phyloP scores from a whole-genome alignment of 2,888 invertebrate species.

The Microctonus brassicae region DNA sequence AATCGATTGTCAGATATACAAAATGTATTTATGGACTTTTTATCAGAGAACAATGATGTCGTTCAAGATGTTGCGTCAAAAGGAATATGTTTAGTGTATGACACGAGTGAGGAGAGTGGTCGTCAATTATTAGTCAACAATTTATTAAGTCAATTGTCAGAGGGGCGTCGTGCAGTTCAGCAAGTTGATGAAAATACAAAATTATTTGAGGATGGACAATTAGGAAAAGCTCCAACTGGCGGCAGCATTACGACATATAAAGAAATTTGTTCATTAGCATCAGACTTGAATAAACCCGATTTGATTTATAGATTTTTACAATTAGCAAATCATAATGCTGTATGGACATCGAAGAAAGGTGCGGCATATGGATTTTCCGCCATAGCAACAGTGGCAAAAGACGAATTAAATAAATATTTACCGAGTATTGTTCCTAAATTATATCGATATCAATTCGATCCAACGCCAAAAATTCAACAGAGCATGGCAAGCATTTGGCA shows the following conservation, averaged over 20 bases:
- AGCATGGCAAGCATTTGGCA: constrained; percentile 97
- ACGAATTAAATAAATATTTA: constrained; percentile 84
- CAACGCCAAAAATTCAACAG: constrained; percentile 90
- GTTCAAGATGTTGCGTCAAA: constrained; percentile 95
- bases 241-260: constrained; percentile 93
- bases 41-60: constrained; percentile 91
- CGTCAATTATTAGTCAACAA: constrained; percentile 81
- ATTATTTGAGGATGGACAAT: constrained; percentile 88
- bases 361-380: constrained; percentile 94
- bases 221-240: constrained; percentile 89
- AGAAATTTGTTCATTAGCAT: constrained; percentile 92
- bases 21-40: constrained; percentile 86
- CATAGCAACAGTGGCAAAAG: constrained; percentile 86
- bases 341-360: constrained; percentile 95
- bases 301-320: constrained; percentile 97
- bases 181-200: constrained; percentile 87
- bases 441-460: constrained; percentile 92
- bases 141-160: constrained; percentile 85
- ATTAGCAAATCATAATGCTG: constrained; percentile 92
- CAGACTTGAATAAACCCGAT: constrained; percentile 95
- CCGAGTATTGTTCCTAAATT: constrained; percentile 89
- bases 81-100: constrained; percentile 89
- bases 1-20: constrained; percentile 80
- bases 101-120: constrained; percentile 81
- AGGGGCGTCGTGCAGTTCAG: constrained; percentile 80